A percentile compares a stretch with the other conserved stretches of the same genome.
phyloP scores from a whole-genome alignment of 2,888 invertebrate genomes.

The Schizaphis graminum region DNA sequence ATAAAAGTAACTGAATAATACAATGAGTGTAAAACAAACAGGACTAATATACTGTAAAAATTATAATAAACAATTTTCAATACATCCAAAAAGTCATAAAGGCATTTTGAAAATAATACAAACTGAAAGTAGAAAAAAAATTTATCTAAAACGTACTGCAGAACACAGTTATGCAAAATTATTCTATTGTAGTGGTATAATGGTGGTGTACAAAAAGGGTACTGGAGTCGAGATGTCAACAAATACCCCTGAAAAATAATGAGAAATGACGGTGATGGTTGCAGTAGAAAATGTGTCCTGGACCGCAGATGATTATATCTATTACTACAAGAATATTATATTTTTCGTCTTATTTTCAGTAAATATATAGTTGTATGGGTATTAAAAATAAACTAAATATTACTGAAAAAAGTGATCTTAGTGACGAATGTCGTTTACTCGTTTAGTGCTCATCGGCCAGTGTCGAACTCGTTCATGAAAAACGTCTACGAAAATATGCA shows the following conservation, averaged over 20 bases:
- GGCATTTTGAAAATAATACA: background rate
- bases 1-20: background rate
- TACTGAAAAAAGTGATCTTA: background rate
- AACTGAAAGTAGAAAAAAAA: background rate
- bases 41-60: background rate
- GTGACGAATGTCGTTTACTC: background rate
- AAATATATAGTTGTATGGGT: background rate
- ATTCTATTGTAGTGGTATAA: background rate
- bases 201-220: background rate
- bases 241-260: background rate
- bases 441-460: background rate
- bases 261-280: background rate
- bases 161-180: background rate
- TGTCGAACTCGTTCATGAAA: background rate
- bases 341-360: background rate
- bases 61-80: background rate
- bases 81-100: background rate
- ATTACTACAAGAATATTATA: background rate
- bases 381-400: background rate
- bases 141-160: background rate
- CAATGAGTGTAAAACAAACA: background rate
- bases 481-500: no score
- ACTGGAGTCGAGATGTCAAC: background rate
- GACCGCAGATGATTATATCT: background rate
- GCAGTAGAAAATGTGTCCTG: background rate